Evolutionary conservation across 2,888 invertebrate species (phyloP).

Genomic region (Tinea pellionella): DNA sequence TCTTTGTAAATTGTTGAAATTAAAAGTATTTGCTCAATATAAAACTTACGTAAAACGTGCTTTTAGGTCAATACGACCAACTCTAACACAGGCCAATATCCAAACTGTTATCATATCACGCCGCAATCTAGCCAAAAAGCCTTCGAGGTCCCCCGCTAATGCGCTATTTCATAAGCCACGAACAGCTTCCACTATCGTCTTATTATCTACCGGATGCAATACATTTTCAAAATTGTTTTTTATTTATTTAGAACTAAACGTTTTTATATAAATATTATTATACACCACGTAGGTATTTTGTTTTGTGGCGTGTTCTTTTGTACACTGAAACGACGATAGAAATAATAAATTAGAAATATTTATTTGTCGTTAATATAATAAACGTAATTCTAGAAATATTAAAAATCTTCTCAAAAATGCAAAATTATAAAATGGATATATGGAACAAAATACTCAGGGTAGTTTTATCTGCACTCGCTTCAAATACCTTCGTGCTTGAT

Average conservation of each 20-base stretch:
- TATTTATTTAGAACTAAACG: not conserved
- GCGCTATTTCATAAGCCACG: slow-evolving; percentile 1
- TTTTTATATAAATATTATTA: no score
- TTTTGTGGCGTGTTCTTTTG: no score
- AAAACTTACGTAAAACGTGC: not conserved
- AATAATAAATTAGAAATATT: no score
- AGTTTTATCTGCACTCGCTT: not conserved
- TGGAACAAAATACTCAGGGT: not conserved
- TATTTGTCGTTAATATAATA: no score
- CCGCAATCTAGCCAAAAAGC: slow-evolving; percentile 4
- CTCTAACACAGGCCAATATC: slow-evolving; percentile 6
- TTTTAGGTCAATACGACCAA: slow-evolving; percentile 9
- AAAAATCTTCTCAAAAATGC: no score
- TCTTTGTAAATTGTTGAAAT: not conserved
- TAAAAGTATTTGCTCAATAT: not conserved
- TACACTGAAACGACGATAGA: no score
- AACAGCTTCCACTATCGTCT: slow-evolving; percentile 3
- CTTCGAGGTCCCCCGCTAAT: slow-evolving; percentile 8
- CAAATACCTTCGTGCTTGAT: slow-evolving; percentile 4
- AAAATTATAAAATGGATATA: no score
- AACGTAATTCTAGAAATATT: no score
- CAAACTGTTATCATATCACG: slow-evolving; percentile 10
- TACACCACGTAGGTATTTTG: no score
- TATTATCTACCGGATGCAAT: slow-evolving; percentile 5
- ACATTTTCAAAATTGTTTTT: slow-evolving; percentile 5